A percentile compares a stretch with the other conserved stretches of the same genome.
Conservation (phyloP, 1,140 invertebrate genomes). For the Mercenaria mercenaria region DNA sequence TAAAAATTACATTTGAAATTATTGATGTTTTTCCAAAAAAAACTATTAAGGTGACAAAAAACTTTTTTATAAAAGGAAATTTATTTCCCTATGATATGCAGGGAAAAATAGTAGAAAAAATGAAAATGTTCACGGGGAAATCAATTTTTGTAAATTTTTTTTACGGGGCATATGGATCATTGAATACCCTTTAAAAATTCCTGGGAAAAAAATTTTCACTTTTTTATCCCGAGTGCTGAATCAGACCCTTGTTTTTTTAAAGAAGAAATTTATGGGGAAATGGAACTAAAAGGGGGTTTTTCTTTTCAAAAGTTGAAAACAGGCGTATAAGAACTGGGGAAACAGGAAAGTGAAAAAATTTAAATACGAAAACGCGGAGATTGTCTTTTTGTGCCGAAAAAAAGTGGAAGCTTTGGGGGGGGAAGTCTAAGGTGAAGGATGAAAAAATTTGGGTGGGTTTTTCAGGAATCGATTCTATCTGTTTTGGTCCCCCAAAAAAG, state of each 20-base stretch:
- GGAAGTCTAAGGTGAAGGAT: background rate
- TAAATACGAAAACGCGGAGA: constrained; percentile 2
- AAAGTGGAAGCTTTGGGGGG: background rate
- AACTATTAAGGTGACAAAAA: background rate
- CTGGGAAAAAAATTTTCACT: no score
- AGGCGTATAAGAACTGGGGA: background rate
- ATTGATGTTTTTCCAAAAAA: background rate
- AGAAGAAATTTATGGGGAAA: background rate
- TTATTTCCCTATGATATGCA: constrained; percentile 18
- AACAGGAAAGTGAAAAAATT: background rate
- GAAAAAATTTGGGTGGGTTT: background rate
- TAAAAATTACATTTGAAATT: constrained; percentile 36
- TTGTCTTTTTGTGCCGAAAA: background rate
- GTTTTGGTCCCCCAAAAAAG: background rate
- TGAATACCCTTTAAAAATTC: background rate
- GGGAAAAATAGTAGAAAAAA: background rate
- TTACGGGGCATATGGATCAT: constrained; percentile 8
- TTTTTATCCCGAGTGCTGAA: background rate
- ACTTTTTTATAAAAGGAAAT: constrained; percentile 12
- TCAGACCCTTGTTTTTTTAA: background rate
- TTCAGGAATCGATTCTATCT: background rate
- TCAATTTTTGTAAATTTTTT: background rate
- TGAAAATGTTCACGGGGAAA: background rate
- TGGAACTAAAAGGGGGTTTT: background rate
- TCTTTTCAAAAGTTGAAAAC: background rate